These are phyloP conservation scores for Branchipolynoe longqiensis DNA, from an alignment of 2,888 invertebrate species.

Conservation along the genomic window DNA sequence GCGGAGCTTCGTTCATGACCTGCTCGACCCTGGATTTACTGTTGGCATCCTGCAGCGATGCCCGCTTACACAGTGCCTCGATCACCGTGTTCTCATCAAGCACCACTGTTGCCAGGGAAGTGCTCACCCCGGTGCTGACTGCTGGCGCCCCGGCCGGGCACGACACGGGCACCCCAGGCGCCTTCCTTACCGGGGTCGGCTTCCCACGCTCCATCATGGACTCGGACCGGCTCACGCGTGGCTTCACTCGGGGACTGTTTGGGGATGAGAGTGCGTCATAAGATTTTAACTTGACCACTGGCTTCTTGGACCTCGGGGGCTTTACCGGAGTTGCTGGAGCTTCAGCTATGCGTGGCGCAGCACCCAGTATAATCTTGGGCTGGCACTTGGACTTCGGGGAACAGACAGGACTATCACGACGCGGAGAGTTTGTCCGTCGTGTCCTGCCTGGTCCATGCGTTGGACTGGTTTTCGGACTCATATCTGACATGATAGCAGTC, in stretches of 20 bases:
- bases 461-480: conserved; percentile 35
- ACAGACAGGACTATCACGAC: conserved; percentile 19
- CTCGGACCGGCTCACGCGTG: conserved; percentile 9
- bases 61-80: background rate
- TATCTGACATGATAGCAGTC: too few relatives aligned
- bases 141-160: background rate
- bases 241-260: background rate
- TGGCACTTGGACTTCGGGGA: conserved; percentile 26
- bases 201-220: conserved; percentile 5
- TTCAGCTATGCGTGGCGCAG: conserved; percentile 15
- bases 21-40: background rate
- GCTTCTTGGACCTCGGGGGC: conserved; percentile 23
- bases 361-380: conserved; percentile 44
- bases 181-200: conserved; percentile 41
- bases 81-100: background rate
- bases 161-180: conserved; percentile 2
- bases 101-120: too few relatives aligned
- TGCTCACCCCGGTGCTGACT: too few relatives aligned
- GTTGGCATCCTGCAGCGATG: background rate
- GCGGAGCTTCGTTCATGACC: background rate
- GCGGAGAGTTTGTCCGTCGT: conserved; percentile 11
- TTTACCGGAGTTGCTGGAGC: conserved; percentile 36
- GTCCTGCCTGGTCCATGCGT: background rate
- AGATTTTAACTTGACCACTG: conserved; percentile 26
- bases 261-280: background rate